Base-by-base conservation (phyloP, 2,797 vertebrate genomes). In the Heterohyrax brucei region DNA sequence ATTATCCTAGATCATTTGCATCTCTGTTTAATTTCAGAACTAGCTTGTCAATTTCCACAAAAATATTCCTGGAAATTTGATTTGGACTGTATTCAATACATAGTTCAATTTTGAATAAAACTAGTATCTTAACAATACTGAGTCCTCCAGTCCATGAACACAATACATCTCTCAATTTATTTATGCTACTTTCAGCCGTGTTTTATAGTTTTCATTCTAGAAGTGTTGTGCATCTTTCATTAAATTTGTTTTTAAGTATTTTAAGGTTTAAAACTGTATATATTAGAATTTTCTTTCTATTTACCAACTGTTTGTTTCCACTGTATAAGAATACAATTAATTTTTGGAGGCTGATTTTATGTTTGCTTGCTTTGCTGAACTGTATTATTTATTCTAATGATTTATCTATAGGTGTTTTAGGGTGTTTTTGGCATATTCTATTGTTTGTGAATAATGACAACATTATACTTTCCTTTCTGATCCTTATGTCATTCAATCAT, bases 151-250 rank as follows among this genome's bases (percentile, higher is more conserved):
- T 39, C 39, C 39, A 39, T 39, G 39, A 39, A 39, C 39, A 39
- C 39, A 39, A 39, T 39, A 39, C 39, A 39, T 39, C 39, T 39
- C 39, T 39, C 39, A 39, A 39, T 39, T 39, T 39, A 39, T 39
- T 39, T 39, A 39, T 39, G 39, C 39, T 39, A 39, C 39, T 39
- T 39, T 39, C 39, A 39, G 39, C 39, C 39, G 53, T 53, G 48
- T 76, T 61, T 92, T 70, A 4, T 70, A 53, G n/a, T 64, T 95
- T 93, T 85, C 76, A 85, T 21, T 73, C 24, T 84, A 85, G 68
- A 84, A 18, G 0, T 59, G 5, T 53, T 79, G 14, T 61, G 46
- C 8, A 76, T 73, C 14, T 39, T 39, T 39, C 2, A 39, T 39
- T 39, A 39, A 39, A 39, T 39, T 39, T 39, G 39, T 39, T 39